Evolutionary conservation across 2,888 invertebrate species (phyloP), one percentile per base, ranked within the genome.

Genomic region (Micropterix aruncella): DNA sequence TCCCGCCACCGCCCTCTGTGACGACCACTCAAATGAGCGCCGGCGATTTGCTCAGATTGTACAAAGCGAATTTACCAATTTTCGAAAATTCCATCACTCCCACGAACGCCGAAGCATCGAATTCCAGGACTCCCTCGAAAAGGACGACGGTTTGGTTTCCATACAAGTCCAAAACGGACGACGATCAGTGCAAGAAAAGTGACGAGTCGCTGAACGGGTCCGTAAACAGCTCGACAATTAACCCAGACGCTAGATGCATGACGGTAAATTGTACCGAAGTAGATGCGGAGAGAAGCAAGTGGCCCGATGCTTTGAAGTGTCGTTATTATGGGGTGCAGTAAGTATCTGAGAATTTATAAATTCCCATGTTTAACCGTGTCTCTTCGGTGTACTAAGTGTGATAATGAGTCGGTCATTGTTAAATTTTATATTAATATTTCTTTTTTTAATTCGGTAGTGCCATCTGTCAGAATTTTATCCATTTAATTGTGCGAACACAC

Each of bases 1-100:
- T 87, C 1, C 67, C 80, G 5, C 86, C 87, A 16, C 87, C 86
- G 7, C 85, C 84, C 1, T 83, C 81, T 17, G 70, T 83, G 9
- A 86, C 85, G 12, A 76, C 74, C 36, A 64, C 80, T 17, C 78
- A 80, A 52, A 67, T 77, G 44, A 79, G 82, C 55, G 75, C 79
- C 16, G 65, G 70, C 18, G 79, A 80, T 55, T 79, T 82, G 61
- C 69, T 86, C 15, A 64, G 71, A 16, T 69, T 66, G 47, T 75
- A 77, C 55, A 73, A 76, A 50, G 59, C 67, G 9, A 71, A 73
- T 46, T 60, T 74, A 14, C 65, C 70, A 15, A 61, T 66, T 2
- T 76, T 75, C 52, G n/a, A n/a, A n/a, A n/a, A n/a, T n/a, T n/a
- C n/a, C n/a, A n/a, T n/a, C n/a, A n/a, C n/a, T n/a, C n/a, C n/a